Percentiles rank a stretch among this genome's conserved stretches.
Evolutionary conservation across 2,113 vertebrate genomes (phyloP).

Genomic region (Alethe castanea): DNA sequence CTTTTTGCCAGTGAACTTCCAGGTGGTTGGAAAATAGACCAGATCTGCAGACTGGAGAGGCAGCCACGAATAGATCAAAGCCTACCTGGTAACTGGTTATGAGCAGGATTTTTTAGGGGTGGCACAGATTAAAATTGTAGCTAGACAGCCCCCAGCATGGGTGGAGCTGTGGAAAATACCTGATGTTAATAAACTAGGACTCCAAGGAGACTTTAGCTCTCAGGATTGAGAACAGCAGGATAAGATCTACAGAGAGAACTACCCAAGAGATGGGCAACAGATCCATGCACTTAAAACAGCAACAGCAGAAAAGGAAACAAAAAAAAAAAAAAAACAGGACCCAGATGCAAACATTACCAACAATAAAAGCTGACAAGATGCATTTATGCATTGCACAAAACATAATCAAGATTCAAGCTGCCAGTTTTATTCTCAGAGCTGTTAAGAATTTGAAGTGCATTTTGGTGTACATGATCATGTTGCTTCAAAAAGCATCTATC

Average conservation of each 20-base stretch:
- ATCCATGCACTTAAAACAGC: not conserved
- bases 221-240: not conserved
- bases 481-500: not conserved
- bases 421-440: not conserved
- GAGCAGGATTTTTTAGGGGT: not conserved
- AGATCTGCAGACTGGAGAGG: not conserved
- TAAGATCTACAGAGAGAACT: not conserved
- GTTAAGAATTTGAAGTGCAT: not conserved
- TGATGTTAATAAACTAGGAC: not conserved
- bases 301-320: not conserved
- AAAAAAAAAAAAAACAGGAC: not conserved
- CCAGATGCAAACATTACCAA: conserved; percentile 5
- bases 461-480: not conserved
- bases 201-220: not conserved
- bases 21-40: not conserved
- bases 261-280: not conserved
- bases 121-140: not conserved
- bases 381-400: conserved; percentile 1
- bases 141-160: not conserved
- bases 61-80: not conserved
- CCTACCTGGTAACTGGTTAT: not conserved
- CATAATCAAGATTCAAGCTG: conserved; percentile 7
- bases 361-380: not conserved
- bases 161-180: not conserved
- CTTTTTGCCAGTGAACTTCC: not conserved